phyloP scores from a whole-genome alignment of 2,797 vertebrate genomes.

The Helarctos malayanus region DNA sequence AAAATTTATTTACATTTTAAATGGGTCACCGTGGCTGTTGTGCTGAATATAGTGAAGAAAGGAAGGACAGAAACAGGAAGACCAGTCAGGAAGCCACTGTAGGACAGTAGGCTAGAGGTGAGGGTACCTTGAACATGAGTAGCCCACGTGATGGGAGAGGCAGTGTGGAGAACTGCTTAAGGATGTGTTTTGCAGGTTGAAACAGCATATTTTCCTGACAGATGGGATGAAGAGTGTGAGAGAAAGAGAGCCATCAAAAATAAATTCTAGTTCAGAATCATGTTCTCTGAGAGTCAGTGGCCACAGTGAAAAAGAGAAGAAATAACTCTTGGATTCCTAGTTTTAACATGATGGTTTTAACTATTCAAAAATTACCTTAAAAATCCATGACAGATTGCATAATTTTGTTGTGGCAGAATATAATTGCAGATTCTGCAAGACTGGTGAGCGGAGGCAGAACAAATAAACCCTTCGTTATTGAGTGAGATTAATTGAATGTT shows the following conservation, averaged over 20 bases:
- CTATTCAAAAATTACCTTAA: neutral
- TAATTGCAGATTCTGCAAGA: neutral
- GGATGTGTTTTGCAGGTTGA: neutral
- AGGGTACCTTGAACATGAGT: neutral
- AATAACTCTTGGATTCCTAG: neutral
- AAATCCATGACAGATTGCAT: neutral
- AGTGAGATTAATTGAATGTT: neutral
- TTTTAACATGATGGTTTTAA: neutral
- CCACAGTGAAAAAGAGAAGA: neutral
- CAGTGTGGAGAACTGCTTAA: neutral
- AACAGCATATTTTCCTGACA: neutral
- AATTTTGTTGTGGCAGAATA: neutral
- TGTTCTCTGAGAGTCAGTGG: neutral
- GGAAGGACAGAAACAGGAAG: neutral
- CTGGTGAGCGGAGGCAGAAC: neutral
- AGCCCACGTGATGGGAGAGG: fast-evolving
- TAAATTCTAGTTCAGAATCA: neutral
- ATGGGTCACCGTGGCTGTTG: neutral
- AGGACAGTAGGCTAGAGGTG: too few species aligned
- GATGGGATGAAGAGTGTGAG: neutral
- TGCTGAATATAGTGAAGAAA: neutral
- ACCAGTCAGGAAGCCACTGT: neutral
- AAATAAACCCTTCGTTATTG: neutral
- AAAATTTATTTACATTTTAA: neutral
- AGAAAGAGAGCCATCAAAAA: neutral